These are phyloP conservation scores for Drosophila koepferae DNA, from an alignment of 2,888 invertebrate genomes.

Conservation along the genomic window DNA sequence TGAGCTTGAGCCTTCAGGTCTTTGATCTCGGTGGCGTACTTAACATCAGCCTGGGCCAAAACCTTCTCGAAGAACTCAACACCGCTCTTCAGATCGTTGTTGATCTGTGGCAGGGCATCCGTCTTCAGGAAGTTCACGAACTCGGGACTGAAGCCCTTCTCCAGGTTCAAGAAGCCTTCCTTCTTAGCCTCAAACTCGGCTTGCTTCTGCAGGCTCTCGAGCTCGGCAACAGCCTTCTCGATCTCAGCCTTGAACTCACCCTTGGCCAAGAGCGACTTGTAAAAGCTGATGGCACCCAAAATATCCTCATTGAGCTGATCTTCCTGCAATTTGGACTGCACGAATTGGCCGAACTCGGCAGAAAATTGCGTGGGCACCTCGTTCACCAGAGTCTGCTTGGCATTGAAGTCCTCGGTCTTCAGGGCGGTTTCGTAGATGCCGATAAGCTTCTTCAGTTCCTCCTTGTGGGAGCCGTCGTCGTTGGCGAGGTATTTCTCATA, in stretches of 20 bases:
- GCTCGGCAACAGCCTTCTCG: slow-evolving; percentile 53
- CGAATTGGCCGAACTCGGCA: slow-evolving; percentile 65
- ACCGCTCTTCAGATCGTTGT: slow-evolving; percentile 59
- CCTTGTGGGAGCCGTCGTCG: slow-evolving; percentile 63
- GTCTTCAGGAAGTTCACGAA: slow-evolving; percentile 64
- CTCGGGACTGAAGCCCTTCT: slow-evolving; percentile 59
- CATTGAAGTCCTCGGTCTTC: slow-evolving; percentile 57
- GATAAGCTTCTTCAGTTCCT: slow-evolving; percentile 68
- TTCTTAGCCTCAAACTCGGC: slow-evolving; percentile 63
- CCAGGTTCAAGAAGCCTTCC: slow-evolving; percentile 56
- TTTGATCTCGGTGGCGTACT: slow-evolving; percentile 61
- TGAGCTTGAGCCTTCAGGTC: slow-evolving; percentile 62
- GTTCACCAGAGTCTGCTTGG: slow-evolving; percentile 62
- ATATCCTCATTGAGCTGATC: slow-evolving; percentile 65
- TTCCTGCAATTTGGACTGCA: slow-evolving; percentile 60
- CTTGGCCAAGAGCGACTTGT: slow-evolving; percentile 50
- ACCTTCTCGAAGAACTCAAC: slow-evolving; percentile 68
- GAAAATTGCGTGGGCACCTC: slow-evolving; percentile 58
- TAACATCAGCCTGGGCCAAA: slow-evolving; percentile 48
- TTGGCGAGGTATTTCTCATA: slow-evolving; percentile 60
- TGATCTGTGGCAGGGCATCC: slow-evolving; percentile 61
- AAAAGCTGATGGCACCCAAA: slow-evolving; percentile 64
- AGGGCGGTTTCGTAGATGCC: slow-evolving; percentile 69
- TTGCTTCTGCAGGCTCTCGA: slow-evolving; percentile 57
- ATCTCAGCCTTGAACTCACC: slow-evolving; percentile 57